These are phyloP conservation scores for Euzophera pinguis DNA, from an alignment of 2,888 invertebrate species.

Conservation along the genomic window DNA sequence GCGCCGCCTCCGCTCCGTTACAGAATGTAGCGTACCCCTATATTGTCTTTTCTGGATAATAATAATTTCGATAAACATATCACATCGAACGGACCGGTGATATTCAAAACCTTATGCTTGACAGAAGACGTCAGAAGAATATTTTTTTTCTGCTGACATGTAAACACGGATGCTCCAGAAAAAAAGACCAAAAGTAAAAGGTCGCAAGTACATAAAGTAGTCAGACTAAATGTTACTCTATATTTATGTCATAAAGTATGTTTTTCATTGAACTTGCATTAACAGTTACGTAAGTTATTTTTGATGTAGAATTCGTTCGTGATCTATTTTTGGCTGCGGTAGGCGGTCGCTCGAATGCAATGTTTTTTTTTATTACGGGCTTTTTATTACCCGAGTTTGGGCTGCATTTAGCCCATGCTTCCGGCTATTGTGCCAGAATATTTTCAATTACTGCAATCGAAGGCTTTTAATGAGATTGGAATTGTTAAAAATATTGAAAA, in stretches of 20 bases:
- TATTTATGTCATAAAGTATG: not conserved
- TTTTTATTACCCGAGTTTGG: slow-evolving; percentile 61
- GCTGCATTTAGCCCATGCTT: slow-evolving; percentile 66
- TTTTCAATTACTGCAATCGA: slow-evolving; percentile 45
- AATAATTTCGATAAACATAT: slow-evolving; percentile 28
- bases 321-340: slow-evolving; percentile 77
- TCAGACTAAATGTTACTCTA: not conserved
- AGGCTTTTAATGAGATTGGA: not conserved
- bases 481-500: too few relatives aligned
- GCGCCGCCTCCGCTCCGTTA: too few relatives aligned
- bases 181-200: slow-evolving; percentile 17
- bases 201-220: not conserved
- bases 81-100: slow-evolving; percentile 27
- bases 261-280: too few relatives aligned
- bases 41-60: not conserved
- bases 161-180: slow-evolving; percentile 52
- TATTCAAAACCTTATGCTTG: slow-evolving; percentile 51
- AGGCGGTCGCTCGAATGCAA: slow-evolving; percentile 73
- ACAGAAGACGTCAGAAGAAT: slow-evolving; percentile 53
- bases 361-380: slow-evolving; percentile 57
- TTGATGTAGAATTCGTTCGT: slow-evolving; percentile 35
- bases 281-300: not conserved
- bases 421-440: slow-evolving; percentile 66
- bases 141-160: slow-evolving; percentile 62
- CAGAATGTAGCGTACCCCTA: too few relatives aligned